These are phyloP conservation scores for Cecropterus lyciades DNA, from an alignment of 1,140 invertebrate genomes.

Conservation along the genomic window DNA sequence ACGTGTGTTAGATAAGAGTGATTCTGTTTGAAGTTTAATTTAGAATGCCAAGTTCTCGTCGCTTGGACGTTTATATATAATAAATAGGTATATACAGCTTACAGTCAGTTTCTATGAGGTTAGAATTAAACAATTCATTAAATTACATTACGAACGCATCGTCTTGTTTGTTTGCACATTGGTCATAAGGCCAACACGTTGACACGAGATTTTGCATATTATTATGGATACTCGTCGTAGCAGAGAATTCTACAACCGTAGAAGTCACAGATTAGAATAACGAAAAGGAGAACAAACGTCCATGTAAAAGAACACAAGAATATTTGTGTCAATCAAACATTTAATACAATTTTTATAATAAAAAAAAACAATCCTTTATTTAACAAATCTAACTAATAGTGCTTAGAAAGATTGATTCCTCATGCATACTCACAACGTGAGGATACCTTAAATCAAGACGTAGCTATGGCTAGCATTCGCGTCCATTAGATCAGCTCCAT, in stretches of 20 bases:
- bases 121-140: constrained; percentile 10
- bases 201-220: constrained; percentile 7
- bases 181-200: background rate
- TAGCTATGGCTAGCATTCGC: too few species aligned
- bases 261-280: background rate
- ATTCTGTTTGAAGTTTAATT: constrained; percentile 29
- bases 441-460: too few species aligned
- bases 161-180: background rate
- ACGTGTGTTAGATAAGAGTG: constrained; percentile 21
- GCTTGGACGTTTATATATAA: background rate
- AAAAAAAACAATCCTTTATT: too few species aligned
- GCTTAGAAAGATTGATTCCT: too few species aligned
- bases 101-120: background rate
- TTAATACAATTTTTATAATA: too few species aligned
- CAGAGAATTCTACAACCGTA: background rate
- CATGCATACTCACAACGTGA: too few species aligned
- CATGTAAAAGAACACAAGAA: too few species aligned
- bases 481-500: too few species aligned
- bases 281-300: background rate
- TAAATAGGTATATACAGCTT: background rate
- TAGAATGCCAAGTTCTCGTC: constrained; percentile 14
- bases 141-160: constrained; percentile 2
- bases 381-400: too few species aligned
- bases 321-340: too few species aligned
- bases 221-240: background rate